Evolutionary conservation across 2,797 vertebrate species (phyloP), one percentile per base, ranked within the genome.

Genomic region (Kryptopterus vitreolus): DNA sequence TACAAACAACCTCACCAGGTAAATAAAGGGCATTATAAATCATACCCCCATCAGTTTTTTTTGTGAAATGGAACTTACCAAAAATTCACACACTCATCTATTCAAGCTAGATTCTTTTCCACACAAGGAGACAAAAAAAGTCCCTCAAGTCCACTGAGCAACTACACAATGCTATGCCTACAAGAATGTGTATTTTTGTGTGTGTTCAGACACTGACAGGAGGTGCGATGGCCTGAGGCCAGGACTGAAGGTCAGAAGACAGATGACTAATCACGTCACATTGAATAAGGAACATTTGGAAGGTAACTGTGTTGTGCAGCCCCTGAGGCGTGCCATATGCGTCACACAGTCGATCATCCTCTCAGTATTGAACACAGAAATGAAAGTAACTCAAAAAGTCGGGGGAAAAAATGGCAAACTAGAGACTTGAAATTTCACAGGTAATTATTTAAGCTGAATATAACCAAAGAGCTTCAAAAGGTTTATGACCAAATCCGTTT

Each of bases 241-340:
- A 35, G 11, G 12, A 33, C 50, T 72, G 50, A 72, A 57, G 29
- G 52, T 73, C 72, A 59, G n/a, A 8, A 74, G 35, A 43, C 53
- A 74, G 71, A 74, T 74, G 71, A 74, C 71, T 57, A 59, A 74
- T 74, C 15, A 38, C 3, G n/a, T 26, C 33, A 59, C 33, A 20
- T 6, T 74, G 53, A 74, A 59, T 18, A 74, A 59, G 70, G 20
- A 57, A 57, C 70, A 35, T 57, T 38, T 73, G 50, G 70, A 22
- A 57, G 22, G 53, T 43, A 57, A 38, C 20, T 4, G 31, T 24
- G 53, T 74, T 1, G n/a, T 43, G 20, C 53, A 74, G 35, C 55
- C 35, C 55, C 72, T 58, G 53, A 74, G 33, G 71, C 13, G 33
- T 58, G 33, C 33, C 71, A 58, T 58, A 58, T 57, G 71, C 15